phyloP scores from a whole-genome alignment of 2,888 invertebrate species.

The Vesta saturnalis region DNA sequence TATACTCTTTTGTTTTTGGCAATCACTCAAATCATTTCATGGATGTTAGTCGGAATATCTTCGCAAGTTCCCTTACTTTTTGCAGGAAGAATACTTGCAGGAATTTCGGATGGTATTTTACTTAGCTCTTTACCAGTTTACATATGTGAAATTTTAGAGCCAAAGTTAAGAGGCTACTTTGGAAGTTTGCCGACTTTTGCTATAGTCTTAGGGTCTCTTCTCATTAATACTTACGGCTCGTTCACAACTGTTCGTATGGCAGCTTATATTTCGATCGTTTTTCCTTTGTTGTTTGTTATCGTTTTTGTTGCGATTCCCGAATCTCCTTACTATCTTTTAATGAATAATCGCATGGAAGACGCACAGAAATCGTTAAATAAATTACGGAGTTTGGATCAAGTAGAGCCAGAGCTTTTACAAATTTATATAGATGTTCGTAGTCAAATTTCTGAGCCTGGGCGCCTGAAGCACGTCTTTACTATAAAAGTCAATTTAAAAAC shows the following conservation, averaged over 20 bases:
- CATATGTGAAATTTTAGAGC: constrained; percentile 45
- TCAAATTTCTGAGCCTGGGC: constrained; percentile 59
- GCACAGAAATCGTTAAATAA: constrained; percentile 47
- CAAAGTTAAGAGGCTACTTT: constrained; percentile 43
- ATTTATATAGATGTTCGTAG: constrained; percentile 49
- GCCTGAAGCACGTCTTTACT: constrained; percentile 65
- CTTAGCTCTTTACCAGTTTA: constrained; percentile 46
- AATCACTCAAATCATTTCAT: constrained; percentile 49
- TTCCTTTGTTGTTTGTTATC: constrained; percentile 44
- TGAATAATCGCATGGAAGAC: constrained; percentile 49
- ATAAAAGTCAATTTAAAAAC: constrained; percentile 70
- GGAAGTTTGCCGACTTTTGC: constrained; percentile 41
- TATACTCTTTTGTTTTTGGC: constrained; percentile 48
- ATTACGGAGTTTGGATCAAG: constrained; percentile 46
- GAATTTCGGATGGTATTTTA: constrained; percentile 44
- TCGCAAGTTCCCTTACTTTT: constrained; percentile 21
- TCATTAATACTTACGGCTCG: constrained; percentile 50
- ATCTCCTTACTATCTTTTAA: constrained; percentile 64
- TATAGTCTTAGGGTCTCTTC: constrained; percentile 23
- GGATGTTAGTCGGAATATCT: constrained; percentile 45
- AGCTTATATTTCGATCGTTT: constrained; percentile 37
- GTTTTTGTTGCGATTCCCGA: constrained; percentile 65
- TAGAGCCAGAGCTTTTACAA: constrained; percentile 49
- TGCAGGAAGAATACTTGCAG: constrained; percentile 38
- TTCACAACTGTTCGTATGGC: constrained; percentile 18